A percentile compares a stretch with the other conserved stretches of the same genome.
phyloP scores from a whole-genome alignment of 2,888 invertebrate genomes.

The Coronaproctus castanopsis region DNA sequence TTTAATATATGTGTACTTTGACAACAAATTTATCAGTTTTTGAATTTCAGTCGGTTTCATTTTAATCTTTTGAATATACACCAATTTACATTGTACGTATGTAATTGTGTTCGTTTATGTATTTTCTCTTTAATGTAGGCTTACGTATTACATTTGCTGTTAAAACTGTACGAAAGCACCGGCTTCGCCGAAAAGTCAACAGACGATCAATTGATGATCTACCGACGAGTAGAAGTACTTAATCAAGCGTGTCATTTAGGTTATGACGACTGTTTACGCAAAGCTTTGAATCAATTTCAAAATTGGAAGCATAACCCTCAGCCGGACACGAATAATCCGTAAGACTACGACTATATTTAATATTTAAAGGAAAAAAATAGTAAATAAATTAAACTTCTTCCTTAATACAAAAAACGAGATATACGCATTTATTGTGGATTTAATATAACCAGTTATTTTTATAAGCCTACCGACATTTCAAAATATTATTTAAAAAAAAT shows the following conservation, averaged over 20 bases:
- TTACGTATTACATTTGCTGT: constrained; percentile 43
- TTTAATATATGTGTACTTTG: no score
- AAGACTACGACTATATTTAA: constrained; percentile 24
- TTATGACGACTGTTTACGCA: constrained; percentile 48
- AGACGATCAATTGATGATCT: constrained; percentile 45
- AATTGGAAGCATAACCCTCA: constrained; percentile 52
- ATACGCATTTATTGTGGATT: no score
- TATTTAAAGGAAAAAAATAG: no score
- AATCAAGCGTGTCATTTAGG: constrained; percentile 56
- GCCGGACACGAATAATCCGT: constrained; percentile 55
- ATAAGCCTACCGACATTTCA: no score
- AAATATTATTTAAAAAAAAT: no score
- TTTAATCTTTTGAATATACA: no score
- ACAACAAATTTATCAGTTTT: no score
- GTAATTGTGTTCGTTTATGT: not conserved
- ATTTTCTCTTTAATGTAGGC: constrained; percentile 31
- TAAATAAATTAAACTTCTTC: no score
- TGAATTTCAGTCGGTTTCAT: no score
- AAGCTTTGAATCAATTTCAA: constrained; percentile 47
- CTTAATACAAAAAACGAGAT: no score
- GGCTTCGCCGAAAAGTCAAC: constrained; percentile 42
- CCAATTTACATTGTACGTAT: no score
- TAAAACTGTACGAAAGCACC: constrained; percentile 43
- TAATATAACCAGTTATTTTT: no score
- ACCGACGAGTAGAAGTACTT: constrained; percentile 48